Evolutionary conservation across 2,888 invertebrate genomes (phyloP).

Genomic region (Agonopterix heracliana): DNA sequence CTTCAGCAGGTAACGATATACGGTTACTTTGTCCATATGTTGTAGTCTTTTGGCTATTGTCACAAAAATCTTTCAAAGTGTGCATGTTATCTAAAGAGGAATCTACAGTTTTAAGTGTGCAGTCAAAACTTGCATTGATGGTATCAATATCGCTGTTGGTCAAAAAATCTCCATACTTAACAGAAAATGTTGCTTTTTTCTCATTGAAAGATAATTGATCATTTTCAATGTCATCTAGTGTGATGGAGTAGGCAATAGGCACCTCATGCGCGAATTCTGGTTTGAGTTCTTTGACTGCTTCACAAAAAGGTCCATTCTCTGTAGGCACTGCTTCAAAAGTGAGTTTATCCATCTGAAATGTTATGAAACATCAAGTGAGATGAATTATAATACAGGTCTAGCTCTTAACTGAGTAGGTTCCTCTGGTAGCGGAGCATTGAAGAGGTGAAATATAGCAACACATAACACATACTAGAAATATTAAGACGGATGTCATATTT

Average conservation of each 20-base stretch:
- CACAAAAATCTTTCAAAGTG: not conserved
- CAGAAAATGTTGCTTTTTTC: constrained; percentile 48
- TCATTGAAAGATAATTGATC: constrained; percentile 40
- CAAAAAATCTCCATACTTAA: constrained; percentile 62
- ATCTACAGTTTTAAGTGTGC: not conserved
- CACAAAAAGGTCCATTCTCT: constrained; percentile 58
- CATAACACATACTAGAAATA: no score
- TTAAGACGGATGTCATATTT: no score
- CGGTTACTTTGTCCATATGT: not conserved
- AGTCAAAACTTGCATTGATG: not conserved
- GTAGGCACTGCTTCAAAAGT: constrained; percentile 75
- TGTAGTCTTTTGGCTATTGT: constrained; percentile 1
- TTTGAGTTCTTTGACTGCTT: constrained; percentile 20
- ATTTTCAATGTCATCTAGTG: constrained; percentile 56
- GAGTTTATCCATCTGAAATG: constrained; percentile 70
- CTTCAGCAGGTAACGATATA: constrained; percentile 6
- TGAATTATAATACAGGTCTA: no score
- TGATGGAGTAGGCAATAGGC: constrained; percentile 23
- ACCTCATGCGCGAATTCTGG: constrained; percentile 6
- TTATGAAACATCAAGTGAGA: no score
- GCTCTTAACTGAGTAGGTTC: no score
- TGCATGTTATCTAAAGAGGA: not conserved
- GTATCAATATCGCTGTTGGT: constrained; percentile 40
- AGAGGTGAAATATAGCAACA: no score
- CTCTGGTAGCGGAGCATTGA: no score